Evolutionary conservation across 2,888 invertebrate species (phyloP).

Genomic region (Tachina lurida): DNA sequence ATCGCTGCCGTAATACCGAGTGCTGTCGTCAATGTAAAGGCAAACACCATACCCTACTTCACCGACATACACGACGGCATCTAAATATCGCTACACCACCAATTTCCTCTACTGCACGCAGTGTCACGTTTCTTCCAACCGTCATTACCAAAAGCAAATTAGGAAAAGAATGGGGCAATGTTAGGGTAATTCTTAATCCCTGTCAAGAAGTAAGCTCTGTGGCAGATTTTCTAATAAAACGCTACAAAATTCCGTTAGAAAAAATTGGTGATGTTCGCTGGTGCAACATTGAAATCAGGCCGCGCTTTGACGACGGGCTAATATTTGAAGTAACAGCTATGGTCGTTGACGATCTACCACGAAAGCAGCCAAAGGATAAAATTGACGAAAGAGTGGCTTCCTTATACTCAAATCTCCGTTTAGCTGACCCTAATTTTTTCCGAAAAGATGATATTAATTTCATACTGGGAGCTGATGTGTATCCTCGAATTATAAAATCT

Average conservation of each 20-base stretch:
- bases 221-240: neutral
- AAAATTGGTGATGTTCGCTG: neutral
- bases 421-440: no score
- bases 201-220: neutral
- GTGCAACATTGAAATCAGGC: neutral
- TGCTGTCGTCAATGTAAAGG: neutral
- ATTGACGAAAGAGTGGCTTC: neutral
- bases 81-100: neutral
- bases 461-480: no score
- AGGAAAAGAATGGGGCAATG: neutral
- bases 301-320: slow-evolving; percentile 1
- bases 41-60: neutral
- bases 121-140: neutral
- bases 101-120: neutral
- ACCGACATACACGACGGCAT: neutral
- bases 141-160: neutral
- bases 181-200: neutral
- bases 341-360: no score
- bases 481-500: no score
- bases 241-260: neutral
- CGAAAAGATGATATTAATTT: no score
- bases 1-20: neutral
- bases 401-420: neutral
- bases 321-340: no score
- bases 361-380: neutral